Conservation (phyloP, 2,113 vertebrate species). For the Trochalopteron elliotii region DNA sequence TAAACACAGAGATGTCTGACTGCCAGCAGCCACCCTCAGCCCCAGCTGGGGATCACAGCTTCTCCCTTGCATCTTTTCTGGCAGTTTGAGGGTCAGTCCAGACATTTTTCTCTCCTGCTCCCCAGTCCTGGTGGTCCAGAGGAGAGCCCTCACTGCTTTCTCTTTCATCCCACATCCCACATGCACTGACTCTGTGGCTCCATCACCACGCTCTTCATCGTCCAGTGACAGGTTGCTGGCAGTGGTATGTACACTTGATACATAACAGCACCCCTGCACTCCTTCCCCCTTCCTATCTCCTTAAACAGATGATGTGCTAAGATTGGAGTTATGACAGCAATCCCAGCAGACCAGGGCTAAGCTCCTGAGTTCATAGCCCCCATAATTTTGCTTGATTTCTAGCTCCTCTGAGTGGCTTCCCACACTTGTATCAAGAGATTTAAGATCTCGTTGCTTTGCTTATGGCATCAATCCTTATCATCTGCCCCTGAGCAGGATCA, state of each 20-base stretch:
- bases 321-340: background rate
- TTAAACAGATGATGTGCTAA: conserved; percentile 27
- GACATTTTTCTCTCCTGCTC: background rate
- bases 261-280: conserved; percentile 33
- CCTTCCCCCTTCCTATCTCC: background rate
- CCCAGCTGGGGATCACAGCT: background rate
- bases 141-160: background rate
- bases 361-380: background rate
- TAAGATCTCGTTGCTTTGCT: background rate
- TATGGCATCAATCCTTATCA: background rate
- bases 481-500: background rate
- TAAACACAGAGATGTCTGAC: background rate
- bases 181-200: background rate
- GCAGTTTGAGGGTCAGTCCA: background rate
- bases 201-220: background rate
- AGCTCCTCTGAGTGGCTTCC: background rate
- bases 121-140: background rate
- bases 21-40: background rate
- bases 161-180: background rate
- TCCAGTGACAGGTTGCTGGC: conserved; percentile 45
- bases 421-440: background rate
- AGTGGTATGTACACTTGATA: conserved; percentile 29
- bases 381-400: conserved; percentile 25
- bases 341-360: conserved; percentile 5
- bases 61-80: background rate